Percentiles rank a stretch among this genome's conserved stretches.
phyloP scores from a whole-genome alignment of 2,113 vertebrate species.

The Arizona elegans region DNA sequence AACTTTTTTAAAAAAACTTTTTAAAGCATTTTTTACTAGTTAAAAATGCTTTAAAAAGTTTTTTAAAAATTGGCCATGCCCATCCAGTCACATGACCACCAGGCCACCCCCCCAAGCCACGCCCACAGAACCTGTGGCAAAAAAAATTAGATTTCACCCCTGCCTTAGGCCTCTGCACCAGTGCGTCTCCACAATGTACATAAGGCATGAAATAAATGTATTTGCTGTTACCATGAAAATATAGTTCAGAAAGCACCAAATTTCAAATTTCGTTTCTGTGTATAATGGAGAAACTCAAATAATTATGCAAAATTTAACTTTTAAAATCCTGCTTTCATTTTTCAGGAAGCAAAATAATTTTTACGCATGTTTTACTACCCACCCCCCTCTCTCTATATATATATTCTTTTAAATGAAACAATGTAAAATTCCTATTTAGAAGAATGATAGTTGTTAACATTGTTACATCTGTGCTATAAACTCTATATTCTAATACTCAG shows the following conservation, averaged over 20 bases:
- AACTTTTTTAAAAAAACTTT: too few species aligned
- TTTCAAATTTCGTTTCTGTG: neutral
- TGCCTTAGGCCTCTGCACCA: neutral
- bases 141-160: too few species aligned
- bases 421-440: neutral
- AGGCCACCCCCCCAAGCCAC: too few species aligned
- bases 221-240: neutral
- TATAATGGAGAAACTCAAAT: neutral
- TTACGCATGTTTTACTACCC: neutral
- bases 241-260: conserved; percentile 18
- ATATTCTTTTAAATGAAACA: neutral
- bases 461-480: neutral
- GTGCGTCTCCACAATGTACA: neutral
- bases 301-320: neutral
- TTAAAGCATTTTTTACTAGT: too few species aligned
- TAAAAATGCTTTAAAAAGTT: too few species aligned
- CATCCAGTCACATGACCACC: too few species aligned
- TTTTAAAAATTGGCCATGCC: too few species aligned
- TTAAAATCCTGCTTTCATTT: neutral
- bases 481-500: neutral
- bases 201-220: neutral
- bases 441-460: neutral
- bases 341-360: neutral
- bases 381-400: too few species aligned
- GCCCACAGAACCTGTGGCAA: too few species aligned